Percentiles rank a stretch among this genome's conserved stretches.
These are phyloP conservation scores for Eupelmus urozonus DNA, from an alignment of 2,888 invertebrate genomes.

Conservation along the genomic window DNA sequence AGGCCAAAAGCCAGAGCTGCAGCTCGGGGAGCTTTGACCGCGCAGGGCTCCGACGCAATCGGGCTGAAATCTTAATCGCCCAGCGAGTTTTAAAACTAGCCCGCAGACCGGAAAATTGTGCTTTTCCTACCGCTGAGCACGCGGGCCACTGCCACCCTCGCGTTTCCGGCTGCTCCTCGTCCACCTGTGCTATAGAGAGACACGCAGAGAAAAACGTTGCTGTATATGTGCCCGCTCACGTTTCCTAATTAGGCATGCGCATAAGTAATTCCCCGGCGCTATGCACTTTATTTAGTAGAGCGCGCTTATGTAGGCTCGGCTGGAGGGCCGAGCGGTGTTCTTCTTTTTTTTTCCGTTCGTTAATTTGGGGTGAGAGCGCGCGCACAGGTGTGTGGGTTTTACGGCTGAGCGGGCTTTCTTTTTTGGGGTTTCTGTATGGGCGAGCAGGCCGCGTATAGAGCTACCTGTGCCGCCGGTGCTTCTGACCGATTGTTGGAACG, in stretches of 20 bases:
- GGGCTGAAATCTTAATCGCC: neutral
- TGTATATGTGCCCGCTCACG: conserved; percentile 29
- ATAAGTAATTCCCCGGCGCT: conserved; percentile 10
- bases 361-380: neutral
- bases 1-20: too few relatives aligned
- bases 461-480: too few relatives aligned
- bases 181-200: conserved; percentile 18
- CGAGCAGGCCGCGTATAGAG: too few relatives aligned
- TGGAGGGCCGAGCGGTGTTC: too few relatives aligned
- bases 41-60: neutral
- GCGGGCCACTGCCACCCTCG: neutral
- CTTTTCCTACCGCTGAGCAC: conserved; percentile 64
- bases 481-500: too few relatives aligned
- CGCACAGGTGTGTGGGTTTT: too few relatives aligned
- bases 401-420: too few relatives aligned
- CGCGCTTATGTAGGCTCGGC: too few relatives aligned
- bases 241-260: conserved; percentile 42
- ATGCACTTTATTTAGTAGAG: too few relatives aligned
- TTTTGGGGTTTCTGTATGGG: too few relatives aligned
- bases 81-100: neutral
- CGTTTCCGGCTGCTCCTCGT: neutral
- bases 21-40: neutral
- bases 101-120: conserved; percentile 70
- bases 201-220: neutral
- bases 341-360: neutral